Evolutionary conservation across 2,113 vertebrate genomes (phyloP), one percentile per base, ranked within the genome.

Genomic region (Myanophis thanlyinensis): DNA sequence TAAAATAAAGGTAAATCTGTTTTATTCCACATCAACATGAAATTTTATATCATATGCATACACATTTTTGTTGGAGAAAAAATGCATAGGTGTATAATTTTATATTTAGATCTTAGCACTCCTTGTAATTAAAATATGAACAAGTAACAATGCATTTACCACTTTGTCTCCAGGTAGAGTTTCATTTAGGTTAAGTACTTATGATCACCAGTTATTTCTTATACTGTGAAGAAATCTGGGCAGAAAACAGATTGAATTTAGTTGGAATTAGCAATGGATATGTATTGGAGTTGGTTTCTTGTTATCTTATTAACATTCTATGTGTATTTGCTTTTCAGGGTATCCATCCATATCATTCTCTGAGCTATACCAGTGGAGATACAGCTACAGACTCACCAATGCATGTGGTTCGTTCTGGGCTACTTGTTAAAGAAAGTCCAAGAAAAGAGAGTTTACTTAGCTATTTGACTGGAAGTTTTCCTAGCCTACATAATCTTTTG

Each of bases 341-440:
- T 87, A 98, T 98, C 53, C 99, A 99, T 96, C 99, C 99, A 0
- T 99, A 99, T 96, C 99, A 99, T 92, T 99, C 99, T 25, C 96
- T 99, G 95, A 99, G 99, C 97, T 99, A 99, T 94, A 99, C 99
- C 73, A 99, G 99, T 80, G 99, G 99, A 47, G 99, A 99, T 95
- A 99, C 99, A 11, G 99, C 98, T 52, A 99, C 98, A 0, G 99
- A 99, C 96, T 99, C 99, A 23, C 99, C 99, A 0, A 99, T 99
- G 85, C 99, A 99, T 0, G 98, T 98, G 62, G 98, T 98, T 94
- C 98, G 98, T 5, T 95, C 94, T 0, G 98, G 98, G 56, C 91
- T 97, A 94, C 97, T 98, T 0, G 97, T 98, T 86, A 99, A 98
- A 96, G 99, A 99, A 95, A 99, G 99, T 85, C 99, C 99, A 52